Evolutionary conservation across 2,888 invertebrate genomes (phyloP).

Genomic region (Eurytoma californica): DNA sequence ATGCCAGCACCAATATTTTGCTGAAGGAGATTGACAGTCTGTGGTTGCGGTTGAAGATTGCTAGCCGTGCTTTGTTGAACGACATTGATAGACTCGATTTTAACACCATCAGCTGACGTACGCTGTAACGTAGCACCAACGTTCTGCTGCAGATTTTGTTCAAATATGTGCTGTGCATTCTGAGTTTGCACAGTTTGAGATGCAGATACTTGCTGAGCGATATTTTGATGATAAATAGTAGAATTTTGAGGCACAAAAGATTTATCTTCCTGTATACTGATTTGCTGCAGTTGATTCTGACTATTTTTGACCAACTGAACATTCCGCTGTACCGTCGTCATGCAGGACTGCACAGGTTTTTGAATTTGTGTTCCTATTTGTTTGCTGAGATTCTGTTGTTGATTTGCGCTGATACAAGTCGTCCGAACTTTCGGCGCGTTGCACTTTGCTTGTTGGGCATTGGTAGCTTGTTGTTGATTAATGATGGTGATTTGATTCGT

Average conservation of each 20-base stretch:
- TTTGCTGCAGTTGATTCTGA: constrained; percentile 63
- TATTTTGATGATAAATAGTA: constrained; percentile 69
- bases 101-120: constrained; percentile 57
- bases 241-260: constrained; percentile 61
- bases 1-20: constrained; percentile 64
- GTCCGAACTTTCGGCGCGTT: constrained; percentile 56
- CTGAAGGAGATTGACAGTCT: constrained; percentile 67
- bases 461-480: constrained; percentile 56
- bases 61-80: constrained; percentile 65
- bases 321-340: constrained; percentile 62
- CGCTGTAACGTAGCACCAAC: constrained; percentile 53
- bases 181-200: constrained; percentile 68
- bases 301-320: constrained; percentile 66
- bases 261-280: constrained; percentile 62
- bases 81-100: constrained; percentile 59
- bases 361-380: constrained; percentile 56
- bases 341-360: constrained; percentile 58
- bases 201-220: constrained; percentile 67
- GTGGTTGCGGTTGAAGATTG: constrained; percentile 66
- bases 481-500: constrained; percentile 32
- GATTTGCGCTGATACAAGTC: constrained; percentile 49
- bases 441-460: constrained; percentile 59
- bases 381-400: constrained; percentile 58
- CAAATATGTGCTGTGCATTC: constrained; percentile 70
- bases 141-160: constrained; percentile 69